Percentiles rank a stretch among this genome's conserved stretches.
phyloP scores from a whole-genome alignment of 2,888 invertebrate species.

The Tachina lurida region DNA sequence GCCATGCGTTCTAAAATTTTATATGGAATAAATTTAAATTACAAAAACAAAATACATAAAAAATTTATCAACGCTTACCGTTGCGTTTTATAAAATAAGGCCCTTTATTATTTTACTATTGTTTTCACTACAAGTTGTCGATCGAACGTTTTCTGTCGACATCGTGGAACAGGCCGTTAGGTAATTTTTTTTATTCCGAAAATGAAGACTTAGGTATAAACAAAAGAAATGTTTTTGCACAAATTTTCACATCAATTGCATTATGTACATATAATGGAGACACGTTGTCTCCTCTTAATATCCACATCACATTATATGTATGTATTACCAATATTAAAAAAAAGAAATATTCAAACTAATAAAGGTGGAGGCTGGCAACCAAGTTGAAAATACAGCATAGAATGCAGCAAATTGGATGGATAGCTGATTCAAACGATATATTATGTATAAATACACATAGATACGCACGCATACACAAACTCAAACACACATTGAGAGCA shows the following conservation, averaged over 20 bases:
- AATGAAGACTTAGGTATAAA: no score
- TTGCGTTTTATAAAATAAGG: no score
- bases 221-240: no score
- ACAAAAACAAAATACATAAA: no score
- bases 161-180: no score
- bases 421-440: constrained; percentile 64
- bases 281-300: constrained; percentile 33
- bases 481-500: constrained; percentile 43
- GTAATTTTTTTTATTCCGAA: no score
- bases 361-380: constrained; percentile 61
- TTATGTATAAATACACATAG: constrained; percentile 12
- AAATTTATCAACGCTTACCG: no score
- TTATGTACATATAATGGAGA: constrained; percentile 8
- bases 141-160: no score
- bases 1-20: no score
- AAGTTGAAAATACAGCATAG: constrained; percentile 51
- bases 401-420: constrained; percentile 61
- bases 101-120: no score
- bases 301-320: neutral
- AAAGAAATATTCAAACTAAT: neutral
- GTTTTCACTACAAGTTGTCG: no score
- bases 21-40: no score
- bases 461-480: constrained; percentile 35
- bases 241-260: constrained; percentile 15
- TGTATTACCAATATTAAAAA: constrained; percentile 7